Percentiles rank a stretch among this genome's conserved stretches.
These are phyloP conservation scores for Gavialis gangeticus DNA, from an alignment of 2,113 vertebrate genomes.

Conservation along the genomic window DNA sequence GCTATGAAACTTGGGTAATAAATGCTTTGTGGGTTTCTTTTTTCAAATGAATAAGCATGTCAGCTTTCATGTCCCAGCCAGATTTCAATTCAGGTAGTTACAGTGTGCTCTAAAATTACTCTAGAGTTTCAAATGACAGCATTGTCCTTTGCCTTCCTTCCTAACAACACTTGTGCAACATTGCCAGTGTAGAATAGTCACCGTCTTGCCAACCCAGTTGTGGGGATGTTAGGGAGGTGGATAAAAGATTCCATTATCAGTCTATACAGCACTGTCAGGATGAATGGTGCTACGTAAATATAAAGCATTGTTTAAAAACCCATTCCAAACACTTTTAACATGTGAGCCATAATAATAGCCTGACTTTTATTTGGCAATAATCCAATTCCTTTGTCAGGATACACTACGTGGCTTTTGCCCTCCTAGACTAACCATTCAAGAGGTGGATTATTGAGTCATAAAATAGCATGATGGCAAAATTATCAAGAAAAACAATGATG, in stretches of 20 bases:
- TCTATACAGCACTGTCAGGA: constrained; percentile 31
- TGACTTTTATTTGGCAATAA: constrained; percentile 58
- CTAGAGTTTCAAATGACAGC: constrained; percentile 48
- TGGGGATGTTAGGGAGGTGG: neutral
- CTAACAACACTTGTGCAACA: neutral
- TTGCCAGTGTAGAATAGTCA: constrained; percentile 26
- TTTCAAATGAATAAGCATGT: constrained; percentile 12
- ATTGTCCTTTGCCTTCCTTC: constrained; percentile 58
- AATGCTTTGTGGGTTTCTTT: neutral
- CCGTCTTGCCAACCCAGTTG: constrained; percentile 31
- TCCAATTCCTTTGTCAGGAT: constrained; percentile 14
- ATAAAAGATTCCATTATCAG: constrained; percentile 29
- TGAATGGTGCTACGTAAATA: constrained; percentile 33
- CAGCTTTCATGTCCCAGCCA: constrained; percentile 42
- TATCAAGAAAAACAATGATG: constrained; percentile 47
- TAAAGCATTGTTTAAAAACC: constrained; percentile 67
- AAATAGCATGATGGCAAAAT: constrained; percentile 54
- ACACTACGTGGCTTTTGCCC: neutral
- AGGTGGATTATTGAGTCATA: neutral
- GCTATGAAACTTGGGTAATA: neutral
- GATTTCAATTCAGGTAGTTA: constrained; percentile 49
- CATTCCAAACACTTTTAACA: constrained; percentile 47
- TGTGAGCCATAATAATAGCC: constrained; percentile 50
- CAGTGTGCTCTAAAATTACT: neutral
- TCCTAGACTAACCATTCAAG: neutral